Evolutionary conservation across 2,797 vertebrate species (phyloP).

Genomic region (Labeo calbasu): DNA sequence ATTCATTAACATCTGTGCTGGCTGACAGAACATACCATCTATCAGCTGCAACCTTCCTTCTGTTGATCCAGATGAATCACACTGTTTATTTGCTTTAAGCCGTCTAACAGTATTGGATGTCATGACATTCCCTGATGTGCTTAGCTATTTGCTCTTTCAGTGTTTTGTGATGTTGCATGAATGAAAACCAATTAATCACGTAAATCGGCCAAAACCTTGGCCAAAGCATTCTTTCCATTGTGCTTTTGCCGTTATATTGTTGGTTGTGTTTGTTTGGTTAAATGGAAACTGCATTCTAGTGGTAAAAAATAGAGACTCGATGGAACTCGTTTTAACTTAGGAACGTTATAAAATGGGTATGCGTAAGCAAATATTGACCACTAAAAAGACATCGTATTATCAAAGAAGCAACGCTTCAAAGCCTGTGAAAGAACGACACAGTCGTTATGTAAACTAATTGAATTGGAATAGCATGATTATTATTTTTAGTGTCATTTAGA

Average conservation of each 20-base stretch:
- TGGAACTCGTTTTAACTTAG: neutral
- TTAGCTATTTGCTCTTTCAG: conserved; percentile 66
- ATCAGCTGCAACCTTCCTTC: conserved; percentile 48
- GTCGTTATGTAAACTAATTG: neutral
- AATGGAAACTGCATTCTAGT: conserved; percentile 1
- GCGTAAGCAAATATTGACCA: neutral
- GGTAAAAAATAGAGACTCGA: neutral
- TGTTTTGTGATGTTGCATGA: conserved; percentile 67
- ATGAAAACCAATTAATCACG: conserved; percentile 73
- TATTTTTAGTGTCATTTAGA: neutral
- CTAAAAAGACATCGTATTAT: neutral
- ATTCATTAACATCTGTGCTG: conserved; percentile 10
- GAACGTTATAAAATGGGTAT: neutral
- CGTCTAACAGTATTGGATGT: conserved; percentile 53
- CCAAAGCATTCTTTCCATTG: conserved; percentile 69
- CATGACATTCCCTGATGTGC: conserved; percentile 67
- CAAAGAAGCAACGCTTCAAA: neutral
- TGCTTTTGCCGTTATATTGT: conserved; percentile 67
- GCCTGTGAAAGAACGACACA: neutral
- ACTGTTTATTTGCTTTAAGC: conserved; percentile 65
- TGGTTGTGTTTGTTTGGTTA: conserved; percentile 57
- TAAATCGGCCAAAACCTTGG: conserved; percentile 68
- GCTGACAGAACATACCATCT: conserved; percentile 41
- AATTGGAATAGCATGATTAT: neutral
- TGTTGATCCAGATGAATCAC: conserved; percentile 62